Percentiles rank a stretch among this genome's conserved stretches.
Evolutionary conservation across 2,888 invertebrate species (phyloP).

Genomic region (Mallateleia sp.): DNA sequence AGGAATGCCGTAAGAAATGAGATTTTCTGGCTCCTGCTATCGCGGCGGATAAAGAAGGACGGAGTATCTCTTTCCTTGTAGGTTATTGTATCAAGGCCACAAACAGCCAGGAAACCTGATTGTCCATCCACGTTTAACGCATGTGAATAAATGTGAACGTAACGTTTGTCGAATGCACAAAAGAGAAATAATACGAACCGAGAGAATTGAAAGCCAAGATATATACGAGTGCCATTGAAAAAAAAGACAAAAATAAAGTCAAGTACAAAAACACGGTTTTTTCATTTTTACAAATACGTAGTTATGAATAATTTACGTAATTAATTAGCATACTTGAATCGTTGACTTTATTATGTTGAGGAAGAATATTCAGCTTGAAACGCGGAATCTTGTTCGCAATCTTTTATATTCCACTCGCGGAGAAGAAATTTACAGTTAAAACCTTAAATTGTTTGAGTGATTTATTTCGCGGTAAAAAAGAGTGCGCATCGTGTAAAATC

Average conservation of each 20-base stretch:
- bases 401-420: neutral
- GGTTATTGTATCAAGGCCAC: neutral
- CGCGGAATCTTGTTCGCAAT: neutral
- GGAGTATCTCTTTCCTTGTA: neutral
- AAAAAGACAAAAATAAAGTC: neutral
- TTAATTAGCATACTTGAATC: neutral
- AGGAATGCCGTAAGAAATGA: neutral
- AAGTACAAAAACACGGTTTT: neutral
- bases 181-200: neutral
- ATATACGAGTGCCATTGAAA: neutral
- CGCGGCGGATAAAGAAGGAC: neutral
- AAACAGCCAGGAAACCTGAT: neutral
- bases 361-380: neutral
- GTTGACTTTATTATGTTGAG: neutral
- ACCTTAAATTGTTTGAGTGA: too few relatives aligned
- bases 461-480: too few relatives aligned
- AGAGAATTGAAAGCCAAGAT: neutral
- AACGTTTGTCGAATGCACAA: neutral
- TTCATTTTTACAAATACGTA: neutral
- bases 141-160: neutral
- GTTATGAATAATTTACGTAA: neutral
- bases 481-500: too few relatives aligned
- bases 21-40: neutral
- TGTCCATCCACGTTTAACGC: neutral
- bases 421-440: too few relatives aligned